These are phyloP conservation scores for Anarrhichthys ocellatus DNA, from an alignment of 2,113 vertebrate species.

Conservation along the genomic window DNA sequence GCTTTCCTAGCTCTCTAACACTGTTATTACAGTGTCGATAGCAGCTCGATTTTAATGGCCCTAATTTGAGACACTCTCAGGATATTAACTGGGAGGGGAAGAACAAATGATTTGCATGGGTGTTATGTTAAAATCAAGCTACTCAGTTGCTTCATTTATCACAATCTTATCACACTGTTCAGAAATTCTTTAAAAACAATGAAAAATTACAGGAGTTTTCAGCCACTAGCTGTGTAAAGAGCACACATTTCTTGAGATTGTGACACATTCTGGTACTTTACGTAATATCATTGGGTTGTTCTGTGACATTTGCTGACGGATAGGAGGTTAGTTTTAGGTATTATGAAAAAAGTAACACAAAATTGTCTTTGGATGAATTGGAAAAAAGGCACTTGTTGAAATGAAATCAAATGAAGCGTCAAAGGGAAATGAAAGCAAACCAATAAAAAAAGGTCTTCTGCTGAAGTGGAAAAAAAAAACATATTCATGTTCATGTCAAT, in stretches of 20 bases:
- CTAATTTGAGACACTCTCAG: neutral
- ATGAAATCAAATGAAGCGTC: too few relatives aligned
- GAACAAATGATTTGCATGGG: neutral
- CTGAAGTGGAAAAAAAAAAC: conserved; percentile 5
- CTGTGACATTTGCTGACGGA: too few relatives aligned
- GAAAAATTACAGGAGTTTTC: neutral
- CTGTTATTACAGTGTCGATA: conserved; percentile 9
- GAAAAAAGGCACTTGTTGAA: too few relatives aligned
- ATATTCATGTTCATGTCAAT: conserved; percentile 40
- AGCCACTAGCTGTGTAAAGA: too few relatives aligned
- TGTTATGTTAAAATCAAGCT: neutral
- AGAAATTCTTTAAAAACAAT: neutral
- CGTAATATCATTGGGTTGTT: neutral
- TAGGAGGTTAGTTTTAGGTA: too few relatives aligned
- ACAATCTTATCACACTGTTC: neutral
- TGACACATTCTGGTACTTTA: neutral
- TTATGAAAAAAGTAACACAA: neutral
- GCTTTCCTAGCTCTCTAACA: neutral
- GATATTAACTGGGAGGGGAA: neutral
- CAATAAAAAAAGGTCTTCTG: conserved; percentile 2
- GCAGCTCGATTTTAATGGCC: conserved; percentile 11
- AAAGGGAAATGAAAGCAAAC: neutral
- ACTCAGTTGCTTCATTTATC: neutral
- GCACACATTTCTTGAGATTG: too few relatives aligned
- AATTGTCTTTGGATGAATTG: neutral